Evolutionary conservation across 2,797 vertebrate species (phyloP).

Genomic region (Furcifer pardalis): DNA sequence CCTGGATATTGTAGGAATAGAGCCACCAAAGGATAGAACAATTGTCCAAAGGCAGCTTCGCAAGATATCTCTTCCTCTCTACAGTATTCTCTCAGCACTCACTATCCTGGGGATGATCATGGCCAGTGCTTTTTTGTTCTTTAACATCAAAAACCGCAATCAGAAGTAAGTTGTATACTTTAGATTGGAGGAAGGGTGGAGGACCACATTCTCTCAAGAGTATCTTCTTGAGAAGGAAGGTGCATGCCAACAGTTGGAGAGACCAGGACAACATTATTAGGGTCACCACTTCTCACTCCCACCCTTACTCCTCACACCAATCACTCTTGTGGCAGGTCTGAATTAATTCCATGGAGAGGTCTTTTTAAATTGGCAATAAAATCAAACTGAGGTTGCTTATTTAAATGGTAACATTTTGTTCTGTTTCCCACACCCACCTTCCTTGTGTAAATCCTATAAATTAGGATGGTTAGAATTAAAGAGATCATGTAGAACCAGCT

Average conservation of each 20-base stretch:
- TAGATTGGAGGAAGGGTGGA: not conserved
- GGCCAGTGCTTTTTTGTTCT: constrained; percentile 98
- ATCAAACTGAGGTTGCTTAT: not conserved
- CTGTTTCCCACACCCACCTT: not conserved
- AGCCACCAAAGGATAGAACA: constrained; percentile 95
- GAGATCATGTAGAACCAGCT: too few relatives aligned
- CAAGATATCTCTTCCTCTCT: constrained; percentile 95
- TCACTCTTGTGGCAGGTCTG: not conserved
- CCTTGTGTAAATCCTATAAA: not conserved
- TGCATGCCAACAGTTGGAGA: not conserved
- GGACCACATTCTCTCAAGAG: not conserved
- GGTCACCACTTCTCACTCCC: not conserved
- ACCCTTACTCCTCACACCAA: not conserved
- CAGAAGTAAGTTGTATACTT: constrained; percentile 85
- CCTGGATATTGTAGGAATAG: constrained; percentile 81
- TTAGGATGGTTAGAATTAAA: not conserved
- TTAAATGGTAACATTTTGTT: not conserved
- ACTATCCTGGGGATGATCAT: constrained; percentile 98
- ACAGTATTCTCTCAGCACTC: constrained; percentile 97
- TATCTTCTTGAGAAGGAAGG: not conserved
- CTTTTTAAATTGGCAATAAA: not conserved
- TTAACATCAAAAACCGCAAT: constrained; percentile 99
- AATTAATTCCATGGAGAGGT: not conserved
- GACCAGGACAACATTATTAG: too few relatives aligned
- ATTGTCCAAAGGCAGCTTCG: constrained; percentile 92